Conservation (phyloP, 1,140 invertebrate genomes). For the Drosophila equinoxialis region DNA sequence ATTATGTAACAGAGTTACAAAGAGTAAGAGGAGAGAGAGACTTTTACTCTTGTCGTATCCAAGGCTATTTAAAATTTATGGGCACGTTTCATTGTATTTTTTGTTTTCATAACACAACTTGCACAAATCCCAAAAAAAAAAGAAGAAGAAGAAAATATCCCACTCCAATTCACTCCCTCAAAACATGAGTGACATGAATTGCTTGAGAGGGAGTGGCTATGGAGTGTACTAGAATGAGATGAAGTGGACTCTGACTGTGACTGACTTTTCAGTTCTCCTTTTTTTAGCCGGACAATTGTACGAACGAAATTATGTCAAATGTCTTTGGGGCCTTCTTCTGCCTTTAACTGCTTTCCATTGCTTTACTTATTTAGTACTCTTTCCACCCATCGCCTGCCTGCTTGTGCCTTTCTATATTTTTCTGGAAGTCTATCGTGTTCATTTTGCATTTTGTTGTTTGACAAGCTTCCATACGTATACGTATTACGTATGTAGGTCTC, state of each 20-base stretch:
- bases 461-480: conserved; percentile 29
- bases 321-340: conserved; percentile 34
- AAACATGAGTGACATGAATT: conserved; percentile 5
- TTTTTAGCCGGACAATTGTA: conserved; percentile 33
- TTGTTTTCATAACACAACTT: conserved; percentile 57
- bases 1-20: conserved; percentile 30
- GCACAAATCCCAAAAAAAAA: conserved; percentile 10
- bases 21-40: neutral
- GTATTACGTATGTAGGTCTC: neutral
- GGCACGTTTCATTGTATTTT: conserved; percentile 55
- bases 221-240: conserved; percentile 1
- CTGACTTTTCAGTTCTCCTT: conserved; percentile 2
- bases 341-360: conserved; percentile 30
- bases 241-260: conserved; percentile 13
- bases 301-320: conserved; percentile 59
- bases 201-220: conserved; percentile 4
- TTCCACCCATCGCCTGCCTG: conserved; percentile 19
- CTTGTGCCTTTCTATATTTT: conserved; percentile 13
- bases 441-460: conserved; percentile 45
- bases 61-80: conserved; percentile 58
- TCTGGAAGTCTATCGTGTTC: conserved; percentile 22
- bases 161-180: neutral
- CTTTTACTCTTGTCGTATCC: neutral
- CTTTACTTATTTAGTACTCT: conserved; percentile 48
- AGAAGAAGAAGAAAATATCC: neutral